Evolutionary conservation across 2,888 invertebrate species (phyloP), one percentile per base, ranked within the genome.

Genomic region (Drosophila hamatofila): DNA sequence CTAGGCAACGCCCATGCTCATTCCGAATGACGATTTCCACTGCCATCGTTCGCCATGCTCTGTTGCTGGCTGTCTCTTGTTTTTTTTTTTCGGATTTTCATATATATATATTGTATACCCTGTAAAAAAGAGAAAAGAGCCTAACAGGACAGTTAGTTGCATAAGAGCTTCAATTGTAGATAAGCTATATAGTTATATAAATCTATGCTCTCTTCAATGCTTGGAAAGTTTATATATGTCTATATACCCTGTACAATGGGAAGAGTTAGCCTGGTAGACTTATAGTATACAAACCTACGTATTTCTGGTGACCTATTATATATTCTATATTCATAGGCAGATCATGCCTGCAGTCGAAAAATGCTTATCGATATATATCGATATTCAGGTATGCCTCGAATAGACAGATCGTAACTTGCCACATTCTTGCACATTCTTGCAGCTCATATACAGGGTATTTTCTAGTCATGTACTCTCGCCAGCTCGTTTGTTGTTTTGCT

Each of bases 31-130:
- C 61, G 42, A 59, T 72, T 63, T 57, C 54, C 49, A 63, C 44
- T 39, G 61, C 58, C 51, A 69, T 73, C 69, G 75, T 63, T 59
- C 60, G 68, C 46, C 59, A 63, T 66, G 71, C 44, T 71, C 59
- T 62, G 78, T 74, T 67, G 67, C 60, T 51, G 41, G 57, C 74
- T 59, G 58, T 67, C 56, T 35, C 41, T 55, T 27, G 18, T n/a
- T n/a, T 12, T 46, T 3, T 21, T 2, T n/a, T 16, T 37, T 16
- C 16, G 6, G 1, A 27, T 14, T 2, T 14, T 4, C 21, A 41
- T 44, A 8, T 27, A 27, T 48, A 27, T 25, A 46, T 46, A 46
- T 46, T 7, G n/a, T 25, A 37, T 54, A 37, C 52, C 52, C 52
- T 54, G 35, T 37, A 37, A 5, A 12, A 30, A 14, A 18, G 18